phyloP scores from a whole-genome alignment of 2,113 vertebrate species.

The Cephalopterus ornatus region DNA sequence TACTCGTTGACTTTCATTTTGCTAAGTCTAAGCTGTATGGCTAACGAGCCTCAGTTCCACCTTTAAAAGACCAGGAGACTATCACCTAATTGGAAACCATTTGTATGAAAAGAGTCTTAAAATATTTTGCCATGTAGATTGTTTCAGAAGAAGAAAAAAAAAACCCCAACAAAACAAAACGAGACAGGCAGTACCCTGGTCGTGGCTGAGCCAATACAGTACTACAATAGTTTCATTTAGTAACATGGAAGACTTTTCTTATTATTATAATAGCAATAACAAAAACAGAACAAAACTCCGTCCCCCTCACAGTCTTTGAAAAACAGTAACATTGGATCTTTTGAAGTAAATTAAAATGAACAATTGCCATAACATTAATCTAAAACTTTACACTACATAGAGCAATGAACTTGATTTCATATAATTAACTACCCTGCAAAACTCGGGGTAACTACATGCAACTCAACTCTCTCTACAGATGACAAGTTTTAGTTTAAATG shows the following conservation, averaged over 20 bases:
- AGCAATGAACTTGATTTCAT: background rate
- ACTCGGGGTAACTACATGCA: background rate
- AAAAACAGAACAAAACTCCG: background rate
- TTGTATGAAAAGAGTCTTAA: background rate
- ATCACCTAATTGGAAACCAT: background rate
- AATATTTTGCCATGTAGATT: background rate
- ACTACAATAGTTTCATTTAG: background rate
- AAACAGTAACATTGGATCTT: background rate
- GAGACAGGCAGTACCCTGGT: background rate
- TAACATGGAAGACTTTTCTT: background rate
- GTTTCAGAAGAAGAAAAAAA: background rate
- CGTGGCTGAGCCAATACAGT: background rate
- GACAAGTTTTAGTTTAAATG: background rate
- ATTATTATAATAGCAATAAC: background rate
- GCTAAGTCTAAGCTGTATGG: background rate
- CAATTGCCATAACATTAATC: background rate
- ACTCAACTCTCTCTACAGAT: background rate
- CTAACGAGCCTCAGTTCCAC: background rate
- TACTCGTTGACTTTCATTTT: background rate
- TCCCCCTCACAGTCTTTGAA: background rate
- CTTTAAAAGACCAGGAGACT: background rate
- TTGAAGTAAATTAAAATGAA: background rate
- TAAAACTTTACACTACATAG: background rate
- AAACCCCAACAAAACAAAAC: background rate
- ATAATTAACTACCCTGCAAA: background rate